A percentile compares a stretch with the other conserved stretches of the same genome.
These are phyloP conservation scores for Acromyrmex heyeri DNA, from an alignment of 1,140 invertebrate species.

Conservation along the genomic window DNA sequence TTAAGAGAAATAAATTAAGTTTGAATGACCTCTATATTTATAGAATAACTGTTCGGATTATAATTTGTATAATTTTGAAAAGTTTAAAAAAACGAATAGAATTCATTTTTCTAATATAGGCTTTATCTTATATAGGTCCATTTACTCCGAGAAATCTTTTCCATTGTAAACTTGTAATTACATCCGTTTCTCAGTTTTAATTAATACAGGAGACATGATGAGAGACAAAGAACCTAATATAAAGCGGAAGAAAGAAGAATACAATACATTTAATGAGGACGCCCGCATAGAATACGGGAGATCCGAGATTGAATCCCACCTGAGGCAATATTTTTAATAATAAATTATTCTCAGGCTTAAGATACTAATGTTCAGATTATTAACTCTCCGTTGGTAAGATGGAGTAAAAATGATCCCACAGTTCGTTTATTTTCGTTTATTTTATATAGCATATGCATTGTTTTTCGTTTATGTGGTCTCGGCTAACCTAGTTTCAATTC, in stretches of 20 bases:
- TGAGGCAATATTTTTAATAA: too few species aligned
- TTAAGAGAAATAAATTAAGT: neutral
- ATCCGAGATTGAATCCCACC: too few species aligned
- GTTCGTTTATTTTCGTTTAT: too few species aligned
- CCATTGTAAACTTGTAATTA: constrained; percentile 15
- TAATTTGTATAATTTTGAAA: neutral
- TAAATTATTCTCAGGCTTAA: too few species aligned
- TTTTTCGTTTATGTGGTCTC: too few species aligned
- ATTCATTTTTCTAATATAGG: neutral
- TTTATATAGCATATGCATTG: too few species aligned
- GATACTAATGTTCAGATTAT: too few species aligned
- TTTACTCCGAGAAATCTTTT: neutral
- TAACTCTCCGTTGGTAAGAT: too few species aligned
- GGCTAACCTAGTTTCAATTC: too few species aligned
- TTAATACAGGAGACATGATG: neutral
- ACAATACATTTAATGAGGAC: neutral
- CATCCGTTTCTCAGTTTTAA: constrained; percentile 5
- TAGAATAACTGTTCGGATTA: neutral
- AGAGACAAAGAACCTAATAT: neutral
- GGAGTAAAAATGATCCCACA: too few species aligned
- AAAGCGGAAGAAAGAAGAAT: neutral
- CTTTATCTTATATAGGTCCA: neutral
- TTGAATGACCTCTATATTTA: neutral
- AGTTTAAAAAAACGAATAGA: neutral
- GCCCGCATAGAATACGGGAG: too few species aligned